Evolutionary conservation across 35 echinoderm and acorn worm genomes (phyloP).

Genomic region (Diadema setosum): DNA sequence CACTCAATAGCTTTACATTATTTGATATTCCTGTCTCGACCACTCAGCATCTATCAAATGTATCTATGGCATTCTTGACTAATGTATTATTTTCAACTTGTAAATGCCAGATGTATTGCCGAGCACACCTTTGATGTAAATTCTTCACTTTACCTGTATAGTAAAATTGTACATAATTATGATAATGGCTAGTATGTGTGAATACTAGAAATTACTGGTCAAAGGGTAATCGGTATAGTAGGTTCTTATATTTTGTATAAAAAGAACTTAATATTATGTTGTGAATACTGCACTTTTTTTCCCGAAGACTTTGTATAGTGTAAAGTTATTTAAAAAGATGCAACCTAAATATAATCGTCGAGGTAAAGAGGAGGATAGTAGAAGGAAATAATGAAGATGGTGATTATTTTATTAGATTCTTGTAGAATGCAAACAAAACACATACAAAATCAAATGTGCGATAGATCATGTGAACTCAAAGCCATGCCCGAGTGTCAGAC

Average conservation of each 20-base stretch:
- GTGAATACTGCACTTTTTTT: not conserved
- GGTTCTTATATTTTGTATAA: not conserved
- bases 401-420: constrained; percentile 8
- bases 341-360: not conserved
- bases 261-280: not conserved
- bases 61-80: not conserved
- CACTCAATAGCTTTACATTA: too few species aligned
- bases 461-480: too few species aligned
- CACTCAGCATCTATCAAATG: too few species aligned
- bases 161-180: not conserved
- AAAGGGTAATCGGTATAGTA: not conserved
- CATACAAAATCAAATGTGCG: too few species aligned
- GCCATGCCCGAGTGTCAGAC: too few species aligned
- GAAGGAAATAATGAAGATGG: not conserved
- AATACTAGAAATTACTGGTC: not conserved
- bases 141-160: not conserved
- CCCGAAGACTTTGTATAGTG: not conserved
- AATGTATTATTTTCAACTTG: not conserved
- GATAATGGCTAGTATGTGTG: not conserved
- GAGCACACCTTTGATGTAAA: not conserved
- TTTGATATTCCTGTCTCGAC: too few species aligned
- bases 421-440: too few species aligned
- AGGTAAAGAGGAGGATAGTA: not conserved
- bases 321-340: constrained; percentile 13
- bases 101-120: not conserved